Evolutionary conservation across 2,113 vertebrate species (phyloP), one percentile per base, ranked within the genome.

Genomic region (Platysteira castanea): DNA sequence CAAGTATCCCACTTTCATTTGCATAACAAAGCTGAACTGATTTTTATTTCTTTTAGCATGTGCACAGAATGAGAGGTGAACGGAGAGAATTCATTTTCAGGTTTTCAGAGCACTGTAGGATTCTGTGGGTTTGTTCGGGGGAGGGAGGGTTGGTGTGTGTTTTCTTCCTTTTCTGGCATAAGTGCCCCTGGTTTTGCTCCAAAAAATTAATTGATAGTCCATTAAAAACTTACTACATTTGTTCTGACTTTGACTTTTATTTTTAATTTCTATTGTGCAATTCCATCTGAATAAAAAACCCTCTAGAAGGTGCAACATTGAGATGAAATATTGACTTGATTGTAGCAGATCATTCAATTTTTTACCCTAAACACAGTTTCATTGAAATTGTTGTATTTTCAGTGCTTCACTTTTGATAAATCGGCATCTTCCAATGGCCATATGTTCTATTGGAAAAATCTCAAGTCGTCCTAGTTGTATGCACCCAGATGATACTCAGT

Each of bases 401-500:
- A 86, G 63, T 44, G 52, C 89, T 84, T 94, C 85, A 49, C 82
- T 92, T 95, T 82, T 92, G 93, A 95, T 88, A 95, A 96, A 95
- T 93, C 73, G 11, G 47, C 95, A 90, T 96, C 90, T 95, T 96
- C 95, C 92, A 77, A 19, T 81, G 71, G 88, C 90, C 95, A 94
- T 96, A 95, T 97, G 96, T 94, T 96, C 85, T 89, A 64, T 87
- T 95, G 94, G 95, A 97, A 95, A 71, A 93, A 33, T 91, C 87
- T 96, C 96, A 96, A 95, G 93, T 53, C 60, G 1, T 94, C 84
- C 70, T 96, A 49, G 84, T 95, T 85, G 80, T 91, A 33, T 71
- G 78, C 84, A 92, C 94, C 89, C 93, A 97, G 93, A 95, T 95
- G 93, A 96, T 91, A 89, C 47, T 85, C 81, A 42, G 88, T 77